A percentile compares a stretch with the other conserved stretches of the same genome.
These are phyloP conservation scores for Bothrops alternatus DNA, from an alignment of 2,797 vertebrate genomes.

Conservation along the genomic window DNA sequence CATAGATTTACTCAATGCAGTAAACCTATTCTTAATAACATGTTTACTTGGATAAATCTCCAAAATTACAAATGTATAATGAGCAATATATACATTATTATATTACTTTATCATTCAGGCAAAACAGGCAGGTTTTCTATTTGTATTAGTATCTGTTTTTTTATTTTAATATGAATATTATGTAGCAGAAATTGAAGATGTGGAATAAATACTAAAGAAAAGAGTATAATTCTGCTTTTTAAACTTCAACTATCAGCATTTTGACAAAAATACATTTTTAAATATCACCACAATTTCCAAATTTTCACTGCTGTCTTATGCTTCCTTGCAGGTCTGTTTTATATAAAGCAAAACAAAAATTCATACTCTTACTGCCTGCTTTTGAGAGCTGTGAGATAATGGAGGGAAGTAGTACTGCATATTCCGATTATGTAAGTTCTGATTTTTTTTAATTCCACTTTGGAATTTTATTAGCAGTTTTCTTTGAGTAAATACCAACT, in stretches of 20 bases:
- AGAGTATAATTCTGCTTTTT: background rate
- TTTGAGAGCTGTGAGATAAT: slow-evolving; percentile 77
- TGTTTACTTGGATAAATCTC: background rate
- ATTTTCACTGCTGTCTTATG: fast-evolving
- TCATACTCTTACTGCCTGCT: slow-evolving; percentile 84
- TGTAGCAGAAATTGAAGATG: background rate
- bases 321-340: slow-evolving; percentile 76
- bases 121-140: background rate
- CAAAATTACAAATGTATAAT: background rate
- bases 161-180: background rate
- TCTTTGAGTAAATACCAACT: background rate
- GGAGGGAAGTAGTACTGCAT: slow-evolving; percentile 77
- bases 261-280: too few species aligned
- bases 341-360: slow-evolving; percentile 83
- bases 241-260: background rate
- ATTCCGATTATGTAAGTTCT: slow-evolving; percentile 77
- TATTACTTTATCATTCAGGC: background rate
- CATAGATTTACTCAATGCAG: background rate
- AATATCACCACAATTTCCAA: fast-evolving
- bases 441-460: background rate
- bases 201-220: background rate
- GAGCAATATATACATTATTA: background rate
- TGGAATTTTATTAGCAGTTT: background rate
- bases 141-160: too few species aligned
- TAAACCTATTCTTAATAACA: background rate